These are phyloP conservation scores for Xerus rutilus DNA, from an alignment of 2,797 vertebrate species.

Conservation along the genomic window DNA sequence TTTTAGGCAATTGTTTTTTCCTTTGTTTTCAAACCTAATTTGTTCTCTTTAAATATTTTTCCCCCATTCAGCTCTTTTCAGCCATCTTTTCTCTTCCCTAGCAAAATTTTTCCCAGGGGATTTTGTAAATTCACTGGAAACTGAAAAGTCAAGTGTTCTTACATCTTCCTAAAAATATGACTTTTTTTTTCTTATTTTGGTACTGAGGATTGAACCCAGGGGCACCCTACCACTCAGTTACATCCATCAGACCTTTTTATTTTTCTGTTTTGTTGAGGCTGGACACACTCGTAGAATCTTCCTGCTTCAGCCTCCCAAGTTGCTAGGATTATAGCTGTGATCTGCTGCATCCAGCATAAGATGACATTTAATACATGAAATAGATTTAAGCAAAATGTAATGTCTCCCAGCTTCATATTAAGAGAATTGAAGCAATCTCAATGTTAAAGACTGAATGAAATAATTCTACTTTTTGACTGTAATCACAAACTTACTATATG, in stretches of 20 bases:
- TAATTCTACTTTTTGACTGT: not conserved
- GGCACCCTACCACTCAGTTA: too few relatives aligned
- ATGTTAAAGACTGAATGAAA: not conserved
- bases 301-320: too few relatives aligned
- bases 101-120: not conserved
- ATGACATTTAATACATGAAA: not conserved
- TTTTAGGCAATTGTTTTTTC: not conserved
- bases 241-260: too few relatives aligned
- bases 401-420: not conserved
- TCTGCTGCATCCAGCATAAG: not conserved
- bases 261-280: too few relatives aligned
- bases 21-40: slow-evolving; percentile 1
- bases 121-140: slow-evolving; percentile 42
- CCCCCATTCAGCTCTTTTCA: not conserved
- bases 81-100: not conserved
- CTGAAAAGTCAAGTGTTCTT: not conserved
- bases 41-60: not conserved
- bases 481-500: not conserved
- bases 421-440: not conserved
- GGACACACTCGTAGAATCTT: too few relatives aligned
- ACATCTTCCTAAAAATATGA: not conserved
- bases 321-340: too few relatives aligned
- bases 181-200: too few relatives aligned
- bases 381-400: not conserved
- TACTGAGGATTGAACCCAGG: too few relatives aligned